Evolutionary conservation across 2,113 vertebrate genomes (phyloP).

Genomic region (Pterocles burchelli): DNA sequence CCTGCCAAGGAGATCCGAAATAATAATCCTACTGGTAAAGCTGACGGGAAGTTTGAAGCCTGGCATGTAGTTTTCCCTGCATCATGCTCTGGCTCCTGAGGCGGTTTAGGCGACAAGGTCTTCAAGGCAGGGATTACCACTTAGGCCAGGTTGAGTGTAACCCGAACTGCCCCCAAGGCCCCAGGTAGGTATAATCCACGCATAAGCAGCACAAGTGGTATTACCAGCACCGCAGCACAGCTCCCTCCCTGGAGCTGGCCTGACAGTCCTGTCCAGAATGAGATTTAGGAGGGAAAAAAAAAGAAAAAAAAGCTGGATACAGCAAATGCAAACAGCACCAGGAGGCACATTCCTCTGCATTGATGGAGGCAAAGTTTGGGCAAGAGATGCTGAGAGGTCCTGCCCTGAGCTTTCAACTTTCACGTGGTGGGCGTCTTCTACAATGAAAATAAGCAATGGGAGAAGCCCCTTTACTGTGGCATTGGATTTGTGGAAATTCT

Average conservation of each 20-base stretch:
- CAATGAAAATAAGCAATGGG: accelerated
- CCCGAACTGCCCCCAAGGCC: background rate
- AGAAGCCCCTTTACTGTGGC: accelerated
- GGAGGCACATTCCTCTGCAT: background rate
- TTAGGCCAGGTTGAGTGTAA: background rate
- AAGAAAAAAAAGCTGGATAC: background rate
- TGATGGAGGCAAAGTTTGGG: background rate
- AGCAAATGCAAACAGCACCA: background rate
- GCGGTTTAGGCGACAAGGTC: background rate
- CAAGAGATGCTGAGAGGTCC: background rate
- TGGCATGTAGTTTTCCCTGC: accelerated
- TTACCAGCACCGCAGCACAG: background rate
- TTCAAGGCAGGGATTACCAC: background rate
- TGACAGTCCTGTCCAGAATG: background rate
- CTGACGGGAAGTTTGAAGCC: background rate
- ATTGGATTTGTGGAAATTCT: background rate
- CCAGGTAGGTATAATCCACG: background rate
- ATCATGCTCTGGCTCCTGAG: accelerated
- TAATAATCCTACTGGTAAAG: background rate
- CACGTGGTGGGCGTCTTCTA: accelerated
- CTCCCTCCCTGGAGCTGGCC: background rate
- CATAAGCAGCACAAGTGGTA: background rate
- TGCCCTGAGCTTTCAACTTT: background rate
- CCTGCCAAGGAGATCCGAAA: background rate
- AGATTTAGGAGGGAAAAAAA: background rate